Evolutionary conservation across 2,888 invertebrate species (phyloP), one percentile per base, ranked within the genome.

Genomic region (Ceraclea dissimilis): DNA sequence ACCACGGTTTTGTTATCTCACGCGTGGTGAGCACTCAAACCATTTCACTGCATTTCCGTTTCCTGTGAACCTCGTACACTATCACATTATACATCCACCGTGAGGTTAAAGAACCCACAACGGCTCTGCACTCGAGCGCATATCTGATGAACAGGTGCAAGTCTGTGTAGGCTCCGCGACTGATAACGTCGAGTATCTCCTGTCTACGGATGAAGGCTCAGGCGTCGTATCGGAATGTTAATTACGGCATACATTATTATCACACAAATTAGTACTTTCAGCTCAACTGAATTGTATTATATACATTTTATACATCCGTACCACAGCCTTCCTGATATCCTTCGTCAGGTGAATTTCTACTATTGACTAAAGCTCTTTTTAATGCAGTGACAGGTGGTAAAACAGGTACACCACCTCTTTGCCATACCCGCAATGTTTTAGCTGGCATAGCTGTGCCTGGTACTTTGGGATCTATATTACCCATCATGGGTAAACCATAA

Each of bases 261-360:
- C 39, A 39, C 39, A 39, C 16, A 39, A 39, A 39, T 39, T 39
- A 39, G 39, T 39, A 39, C 39, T n/a, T 39, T 16, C 39, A 39
- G 39, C 16, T 39, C 4, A 8, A 13, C 39, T 39, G n/a, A 39
- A 13, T 39, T 4, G 16, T 5, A 13, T n/a, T 39, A 13, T 39
- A 39, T 39, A 39, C 39, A 39, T 18, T 67, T 67, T 88, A 92
- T 71, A 93, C 93, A 74, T 93, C 92, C 64, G 93, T 93, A 64
- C 92, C 92, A 73, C 91, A 90, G 67, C 93, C 93, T 75, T 93
- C 93, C 72, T 92, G 92, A 71, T 92, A 93, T 61, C 91, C 90
- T 72, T 93, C 93, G 68, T 93, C 93, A 44, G 90, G 88, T 20
- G 92, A 88, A 70, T 90, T 91, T 68, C 92, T 84, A 66, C 85